phyloP scores from a whole-genome alignment of 2,888 invertebrate species.

The Mellilla xanthometata region DNA sequence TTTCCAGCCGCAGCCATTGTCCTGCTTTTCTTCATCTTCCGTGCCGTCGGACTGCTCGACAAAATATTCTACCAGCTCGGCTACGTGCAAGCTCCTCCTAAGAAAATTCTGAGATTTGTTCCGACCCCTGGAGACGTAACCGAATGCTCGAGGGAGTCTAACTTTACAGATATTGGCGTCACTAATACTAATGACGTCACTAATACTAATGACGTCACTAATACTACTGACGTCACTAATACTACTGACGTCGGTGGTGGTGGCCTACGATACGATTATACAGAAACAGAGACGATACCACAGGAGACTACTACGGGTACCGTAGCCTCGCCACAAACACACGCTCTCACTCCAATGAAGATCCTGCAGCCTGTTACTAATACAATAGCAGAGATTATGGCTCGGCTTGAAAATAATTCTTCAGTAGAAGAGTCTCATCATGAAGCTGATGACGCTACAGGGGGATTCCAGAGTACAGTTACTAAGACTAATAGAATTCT shows the following conservation, averaged over 20 bases:
- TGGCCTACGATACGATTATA: no score
- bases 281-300: background rate
- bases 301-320: background rate
- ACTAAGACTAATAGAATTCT: background rate
- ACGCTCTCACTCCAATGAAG: background rate
- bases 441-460: no score
- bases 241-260: no score
- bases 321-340: background rate
- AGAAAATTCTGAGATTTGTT: conserved; percentile 37
- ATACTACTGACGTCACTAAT: no score
- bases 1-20: conserved; percentile 44
- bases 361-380: background rate
- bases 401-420: background rate
- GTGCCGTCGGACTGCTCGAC: conserved; percentile 61
- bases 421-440: no score
- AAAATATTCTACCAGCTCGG: conserved; percentile 64
- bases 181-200: no score
- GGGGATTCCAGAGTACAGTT: no score
- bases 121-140: conserved; percentile 59
- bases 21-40: conserved; percentile 59
- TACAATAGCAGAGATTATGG: background rate
- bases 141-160: conserved; percentile 53
- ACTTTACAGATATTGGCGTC: no score
- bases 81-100: conserved; percentile 49
- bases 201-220: no score